Evolutionary conservation across 2,888 invertebrate species (phyloP), one percentile per base, ranked within the genome.

Genomic region (Eupithecia subumbrata): DNA sequence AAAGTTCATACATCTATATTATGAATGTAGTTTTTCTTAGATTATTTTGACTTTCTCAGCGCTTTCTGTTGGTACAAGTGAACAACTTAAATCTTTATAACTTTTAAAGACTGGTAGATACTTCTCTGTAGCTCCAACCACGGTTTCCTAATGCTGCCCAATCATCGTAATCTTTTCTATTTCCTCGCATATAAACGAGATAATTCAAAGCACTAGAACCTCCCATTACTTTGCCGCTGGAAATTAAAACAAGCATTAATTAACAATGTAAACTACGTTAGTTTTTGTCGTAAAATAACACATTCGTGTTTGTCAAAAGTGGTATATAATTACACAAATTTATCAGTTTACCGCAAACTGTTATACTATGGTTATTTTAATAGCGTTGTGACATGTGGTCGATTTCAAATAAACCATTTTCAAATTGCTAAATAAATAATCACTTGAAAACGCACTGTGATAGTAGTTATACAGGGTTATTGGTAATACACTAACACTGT

Each of bases 151-250:
- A 87, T 18, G 90, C 89, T 7, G 95, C 96, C 97, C 97, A 97
- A 76, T 95, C 93, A 83, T 97, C 96, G 84, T 96, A 97, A 86
- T 97, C 97, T 56, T 91, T 87, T 74, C 94, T 95, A 83, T 95
- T 95, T 60, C 96, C 96, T 87, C 96, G 88, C 86, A 96, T 95
- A 85, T 96, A 96, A 45, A 96, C 96, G 91, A 97, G 94, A 88
- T 96, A 96, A 88, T 97, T 97, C 67, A 96, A 94, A 63, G 96
- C 91, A 80, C 96, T 96, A 3, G 96, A 96, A 5, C 97, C 97
- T 22, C 97, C 97, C 95, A 97, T 96, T 3, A 96, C 96, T 85
- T 95, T 96, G 5, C 96, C 96, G 74, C 96, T 95, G 92, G 89
- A 91, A 76, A 68, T 67, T n/a, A 40, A 67, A 18, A 67, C 40